These are phyloP conservation scores for Halictus quadricinctus DNA, from an alignment of 2,888 invertebrate genomes.

Conservation along the genomic window DNA sequence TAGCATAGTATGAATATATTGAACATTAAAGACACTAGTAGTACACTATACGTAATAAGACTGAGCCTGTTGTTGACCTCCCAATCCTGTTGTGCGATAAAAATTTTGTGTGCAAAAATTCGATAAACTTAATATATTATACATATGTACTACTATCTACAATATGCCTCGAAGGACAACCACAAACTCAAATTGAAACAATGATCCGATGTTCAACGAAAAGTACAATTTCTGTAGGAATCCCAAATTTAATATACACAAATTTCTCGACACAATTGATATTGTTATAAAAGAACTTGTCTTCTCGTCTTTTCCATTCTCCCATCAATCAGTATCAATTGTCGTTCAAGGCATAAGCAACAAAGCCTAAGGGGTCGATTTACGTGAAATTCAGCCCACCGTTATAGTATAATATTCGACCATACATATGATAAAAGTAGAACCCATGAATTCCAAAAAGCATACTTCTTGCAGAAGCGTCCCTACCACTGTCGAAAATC, in stretches of 20 bases:
- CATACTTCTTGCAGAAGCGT: slow-evolving; percentile 53
- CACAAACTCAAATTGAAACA: not conserved
- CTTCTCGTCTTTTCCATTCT: not conserved
- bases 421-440: slow-evolving; percentile 76
- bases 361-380: not conserved
- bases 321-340: not conserved
- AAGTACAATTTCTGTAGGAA: not conserved
- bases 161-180: not conserved
- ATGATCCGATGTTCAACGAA: not conserved
- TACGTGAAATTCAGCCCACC: slow-evolving; percentile 59
- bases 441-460: slow-evolving; percentile 74
- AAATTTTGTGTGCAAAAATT: not conserved
- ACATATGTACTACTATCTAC: not conserved
- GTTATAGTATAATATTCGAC: slow-evolving; percentile 75
- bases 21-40: slow-evolving; percentile 58
- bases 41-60: slow-evolving; percentile 43
- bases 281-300: not conserved
- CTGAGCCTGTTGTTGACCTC: slow-evolving; percentile 40
- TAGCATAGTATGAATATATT: slow-evolving; percentile 66
- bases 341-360: not conserved
- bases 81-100: slow-evolving; percentile 54
- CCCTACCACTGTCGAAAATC: slow-evolving; percentile 30
- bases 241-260: not conserved
- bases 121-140: not conserved
- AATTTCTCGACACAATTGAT: not conserved